Conservation (phyloP, 2,797 vertebrate genomes). For the Adelosebastes latens region DNA sequence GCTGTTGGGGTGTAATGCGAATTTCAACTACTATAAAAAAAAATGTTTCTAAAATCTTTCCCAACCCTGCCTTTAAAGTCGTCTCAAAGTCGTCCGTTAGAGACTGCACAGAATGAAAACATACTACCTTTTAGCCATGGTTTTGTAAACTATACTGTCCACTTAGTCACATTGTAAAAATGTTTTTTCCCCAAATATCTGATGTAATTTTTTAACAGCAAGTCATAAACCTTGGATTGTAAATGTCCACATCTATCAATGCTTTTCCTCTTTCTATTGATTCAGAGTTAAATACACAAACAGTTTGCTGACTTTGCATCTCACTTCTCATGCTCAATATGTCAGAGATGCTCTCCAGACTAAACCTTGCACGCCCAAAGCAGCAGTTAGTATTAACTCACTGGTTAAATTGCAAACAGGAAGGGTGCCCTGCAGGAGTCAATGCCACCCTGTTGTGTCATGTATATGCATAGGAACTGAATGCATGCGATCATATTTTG, state of each 20-base stretch:
- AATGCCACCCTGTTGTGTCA: not conserved
- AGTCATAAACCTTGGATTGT: too few relatives aligned
- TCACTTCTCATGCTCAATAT: not conserved
- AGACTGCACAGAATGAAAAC: not conserved
- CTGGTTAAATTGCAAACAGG: conserved; percentile 28
- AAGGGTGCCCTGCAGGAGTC: not conserved
- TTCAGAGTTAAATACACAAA: not conserved
- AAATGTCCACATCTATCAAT: not conserved
- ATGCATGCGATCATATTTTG: not conserved
- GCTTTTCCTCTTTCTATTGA: too few relatives aligned
- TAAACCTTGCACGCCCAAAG: conserved; percentile 17
- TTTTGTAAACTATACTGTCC: not conserved
- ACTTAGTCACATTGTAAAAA: not conserved
- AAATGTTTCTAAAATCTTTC: too few relatives aligned
- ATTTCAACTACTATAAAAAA: not conserved
- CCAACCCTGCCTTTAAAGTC: too few relatives aligned
- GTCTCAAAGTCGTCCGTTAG: too few relatives aligned
- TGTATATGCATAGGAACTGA: not conserved
- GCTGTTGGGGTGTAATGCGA: too few relatives aligned
- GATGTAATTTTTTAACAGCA: not conserved
- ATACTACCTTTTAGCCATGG: not conserved
- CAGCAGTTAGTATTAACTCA: not conserved
- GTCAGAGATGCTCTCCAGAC: not conserved
- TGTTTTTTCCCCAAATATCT: not conserved
- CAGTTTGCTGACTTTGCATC: not conserved